These are phyloP conservation scores for Coptodon rendalli DNA, from an alignment of 2,113 vertebrate genomes.

Conservation along the genomic window DNA sequence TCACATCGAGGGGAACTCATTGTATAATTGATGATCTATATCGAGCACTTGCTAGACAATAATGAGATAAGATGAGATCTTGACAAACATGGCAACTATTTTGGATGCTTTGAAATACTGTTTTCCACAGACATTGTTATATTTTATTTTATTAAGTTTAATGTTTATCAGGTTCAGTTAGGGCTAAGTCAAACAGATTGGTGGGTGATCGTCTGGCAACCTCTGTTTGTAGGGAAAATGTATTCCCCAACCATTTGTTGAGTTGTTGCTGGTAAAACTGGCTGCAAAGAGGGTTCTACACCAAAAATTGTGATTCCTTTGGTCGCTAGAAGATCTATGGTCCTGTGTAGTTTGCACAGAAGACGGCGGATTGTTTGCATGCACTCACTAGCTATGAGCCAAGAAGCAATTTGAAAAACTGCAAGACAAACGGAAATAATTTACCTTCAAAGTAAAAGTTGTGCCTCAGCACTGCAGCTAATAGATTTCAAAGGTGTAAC, in stretches of 20 bases:
- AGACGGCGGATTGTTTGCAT: not conserved
- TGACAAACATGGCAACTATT: not conserved
- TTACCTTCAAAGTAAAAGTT: not conserved
- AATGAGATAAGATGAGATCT: not conserved
- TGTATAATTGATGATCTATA: not conserved
- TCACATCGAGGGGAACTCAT: not conserved
- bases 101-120: not conserved
- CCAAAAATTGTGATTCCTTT: not conserved
- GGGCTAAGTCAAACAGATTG: not conserved
- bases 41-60: not conserved
- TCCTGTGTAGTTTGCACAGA: not conserved
- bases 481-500: not conserved
- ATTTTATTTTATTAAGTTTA: not conserved
- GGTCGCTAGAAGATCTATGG: not conserved
- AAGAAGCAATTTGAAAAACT: not conserved
- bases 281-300: not conserved
- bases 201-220: not conserved
- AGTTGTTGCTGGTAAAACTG: not conserved
- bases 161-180: not conserved
- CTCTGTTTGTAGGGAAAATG: not conserved
- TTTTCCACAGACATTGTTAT: not conserved
- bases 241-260: not conserved
- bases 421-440: not conserved
- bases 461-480: not conserved
- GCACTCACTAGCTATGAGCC: not conserved